Conservation (phyloP, 2,888 invertebrate species). For the Drosophila neotestacea region DNA sequence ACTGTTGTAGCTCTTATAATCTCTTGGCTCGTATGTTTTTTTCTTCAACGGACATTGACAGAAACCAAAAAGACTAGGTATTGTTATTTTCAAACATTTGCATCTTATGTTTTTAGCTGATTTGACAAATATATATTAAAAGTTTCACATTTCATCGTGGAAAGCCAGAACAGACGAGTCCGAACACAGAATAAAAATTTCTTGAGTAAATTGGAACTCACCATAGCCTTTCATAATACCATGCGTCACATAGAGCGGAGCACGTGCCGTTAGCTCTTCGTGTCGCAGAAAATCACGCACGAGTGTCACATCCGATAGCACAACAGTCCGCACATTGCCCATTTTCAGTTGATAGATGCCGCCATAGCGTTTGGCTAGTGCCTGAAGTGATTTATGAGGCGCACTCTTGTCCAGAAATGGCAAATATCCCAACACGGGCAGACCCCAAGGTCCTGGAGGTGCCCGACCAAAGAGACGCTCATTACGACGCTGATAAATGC, state of each 20-base stretch:
- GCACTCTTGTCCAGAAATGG: slow-evolving; percentile 89
- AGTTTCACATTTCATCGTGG: no score
- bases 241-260: slow-evolving; percentile 93
- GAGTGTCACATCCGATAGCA: slow-evolving; percentile 90
- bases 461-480: slow-evolving; percentile 52
- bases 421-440: slow-evolving; percentile 92
- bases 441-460: slow-evolving; percentile 91
- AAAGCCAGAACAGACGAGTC: no score
- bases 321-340: slow-evolving; percentile 91
- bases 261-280: slow-evolving; percentile 90
- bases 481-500: slow-evolving; percentile 66
- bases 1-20: no score
- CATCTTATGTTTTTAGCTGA: no score
- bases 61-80: no score
- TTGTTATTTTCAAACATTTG: no score
- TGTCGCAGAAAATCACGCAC: slow-evolving; percentile 91
- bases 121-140: no score
- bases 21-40: no score
- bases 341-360: slow-evolving; percentile 90
- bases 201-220: slow-evolving; percentile 85
- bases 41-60: no score
- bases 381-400: slow-evolving; percentile 90
- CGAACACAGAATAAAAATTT: no score
- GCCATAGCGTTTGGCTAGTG: slow-evolving; percentile 90
- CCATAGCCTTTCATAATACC: slow-evolving; percentile 95